phyloP scores from a whole-genome alignment of 1,140 invertebrate genomes.

The Paracyclopina nana region DNA sequence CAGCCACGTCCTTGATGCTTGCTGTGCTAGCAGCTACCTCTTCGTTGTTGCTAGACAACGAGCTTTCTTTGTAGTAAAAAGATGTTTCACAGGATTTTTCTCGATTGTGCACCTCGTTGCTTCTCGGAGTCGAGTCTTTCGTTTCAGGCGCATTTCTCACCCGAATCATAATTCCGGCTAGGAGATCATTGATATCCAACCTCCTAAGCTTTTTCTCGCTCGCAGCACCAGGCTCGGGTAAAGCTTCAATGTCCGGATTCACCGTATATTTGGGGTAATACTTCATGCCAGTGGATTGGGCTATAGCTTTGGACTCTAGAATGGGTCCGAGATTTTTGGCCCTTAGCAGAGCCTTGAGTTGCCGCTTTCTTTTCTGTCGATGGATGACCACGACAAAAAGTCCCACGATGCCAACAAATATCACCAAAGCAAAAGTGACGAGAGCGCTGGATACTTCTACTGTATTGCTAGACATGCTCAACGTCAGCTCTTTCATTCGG shows the following conservation, averaged over 20 bases:
- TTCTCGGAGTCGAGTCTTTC: too few species aligned
- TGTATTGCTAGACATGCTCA: neutral
- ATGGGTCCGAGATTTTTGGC: neutral
- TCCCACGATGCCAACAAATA: neutral
- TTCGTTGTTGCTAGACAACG: too few species aligned
- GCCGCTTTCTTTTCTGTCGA: neutral
- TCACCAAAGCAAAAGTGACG: neutral
- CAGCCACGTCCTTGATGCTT: too few species aligned
- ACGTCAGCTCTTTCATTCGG: neutral
- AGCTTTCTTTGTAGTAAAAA: slow-evolving; percentile 2
- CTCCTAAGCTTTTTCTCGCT: too few species aligned
- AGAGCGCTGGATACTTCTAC: neutral
- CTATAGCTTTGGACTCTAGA: neutral
- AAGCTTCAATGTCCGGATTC: too few species aligned
- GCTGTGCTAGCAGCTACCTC: too few species aligned
- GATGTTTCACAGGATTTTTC: too few species aligned
- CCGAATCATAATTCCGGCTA: neutral
- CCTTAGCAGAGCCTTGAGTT: neutral
- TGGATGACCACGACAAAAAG: neutral
- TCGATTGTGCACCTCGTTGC: too few species aligned
- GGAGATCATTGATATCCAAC: neutral
- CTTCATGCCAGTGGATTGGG: neutral
- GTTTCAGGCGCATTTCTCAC: too few species aligned
- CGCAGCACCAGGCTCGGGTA: too few species aligned
- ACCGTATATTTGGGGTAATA: neutral